A percentile compares a stretch with the other conserved stretches of the same genome.
Conservation (phyloP, 2,888 invertebrate species). For the Agonopterix heracliana region DNA sequence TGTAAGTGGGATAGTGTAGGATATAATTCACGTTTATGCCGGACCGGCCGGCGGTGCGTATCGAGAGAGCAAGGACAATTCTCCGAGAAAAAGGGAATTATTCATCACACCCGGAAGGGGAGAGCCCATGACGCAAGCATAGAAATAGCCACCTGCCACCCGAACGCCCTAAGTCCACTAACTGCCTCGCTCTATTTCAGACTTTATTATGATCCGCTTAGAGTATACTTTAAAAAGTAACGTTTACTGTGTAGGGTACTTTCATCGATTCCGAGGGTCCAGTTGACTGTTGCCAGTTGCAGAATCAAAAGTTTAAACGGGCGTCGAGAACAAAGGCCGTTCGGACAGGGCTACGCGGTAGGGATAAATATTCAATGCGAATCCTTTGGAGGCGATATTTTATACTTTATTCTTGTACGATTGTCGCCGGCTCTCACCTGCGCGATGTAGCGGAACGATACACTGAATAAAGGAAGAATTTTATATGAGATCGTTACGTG, state of each 20-base stretch:
- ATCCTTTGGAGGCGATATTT: constrained; percentile 74
- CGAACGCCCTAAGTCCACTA: constrained; percentile 28
- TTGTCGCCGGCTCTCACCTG: constrained; percentile 64
- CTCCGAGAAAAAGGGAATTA: constrained; percentile 71
- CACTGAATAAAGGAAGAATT: constrained; percentile 31
- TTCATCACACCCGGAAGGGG: constrained; percentile 77
- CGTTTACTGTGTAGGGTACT: constrained; percentile 25
- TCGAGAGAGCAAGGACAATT: constrained; percentile 73
- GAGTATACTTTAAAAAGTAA: background rate
- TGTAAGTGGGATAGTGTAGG: constrained; percentile 66
- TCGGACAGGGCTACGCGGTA: constrained; percentile 61
- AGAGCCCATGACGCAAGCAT: constrained; percentile 73
- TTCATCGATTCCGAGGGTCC: constrained; percentile 63
- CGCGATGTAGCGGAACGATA: constrained; percentile 48
- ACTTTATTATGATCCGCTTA: background rate
- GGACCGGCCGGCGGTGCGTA: constrained; percentile 67
- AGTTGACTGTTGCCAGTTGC: constrained; percentile 74
- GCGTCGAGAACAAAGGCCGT: constrained; percentile 68
- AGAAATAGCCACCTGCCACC: constrained; percentile 60
- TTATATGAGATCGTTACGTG: constrained; percentile 24
- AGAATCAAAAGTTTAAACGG: constrained; percentile 77
- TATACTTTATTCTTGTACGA: constrained; percentile 61
- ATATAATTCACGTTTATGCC: constrained; percentile 73
- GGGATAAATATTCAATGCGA: constrained; percentile 75
- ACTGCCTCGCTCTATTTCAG: constrained; percentile 16